Conservation (phyloP, 2,888 invertebrate species). For the Willowsia nigromaculata region DNA sequence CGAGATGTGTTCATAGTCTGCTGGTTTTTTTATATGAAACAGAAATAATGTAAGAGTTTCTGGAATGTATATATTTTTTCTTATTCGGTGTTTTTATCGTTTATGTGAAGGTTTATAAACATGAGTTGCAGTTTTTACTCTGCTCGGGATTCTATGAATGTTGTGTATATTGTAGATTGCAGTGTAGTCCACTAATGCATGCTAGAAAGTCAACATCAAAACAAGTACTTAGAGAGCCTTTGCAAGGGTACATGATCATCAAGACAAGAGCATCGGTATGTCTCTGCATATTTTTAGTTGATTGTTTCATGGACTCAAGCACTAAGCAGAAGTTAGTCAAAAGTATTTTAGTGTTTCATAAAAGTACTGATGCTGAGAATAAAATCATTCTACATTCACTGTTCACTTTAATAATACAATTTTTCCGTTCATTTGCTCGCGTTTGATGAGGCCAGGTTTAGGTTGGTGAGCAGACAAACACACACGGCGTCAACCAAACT, state of each 20-base stretch:
- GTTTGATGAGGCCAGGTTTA: no score
- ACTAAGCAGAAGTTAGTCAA: no score
- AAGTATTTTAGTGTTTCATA: no score
- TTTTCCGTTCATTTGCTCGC: neutral
- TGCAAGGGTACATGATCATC: neutral
- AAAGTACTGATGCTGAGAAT: neutral
- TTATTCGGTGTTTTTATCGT: neutral
- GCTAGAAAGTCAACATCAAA: neutral
- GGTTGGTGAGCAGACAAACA: no score
- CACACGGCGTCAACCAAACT: no score
- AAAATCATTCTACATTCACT: slow-evolving; percentile 9
- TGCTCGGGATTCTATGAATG: neutral
- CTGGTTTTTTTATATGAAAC: no score
- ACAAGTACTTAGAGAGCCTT: neutral
- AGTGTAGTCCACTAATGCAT: neutral
- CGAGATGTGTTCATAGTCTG: no score
- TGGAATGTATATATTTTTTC: no score
- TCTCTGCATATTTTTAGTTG: neutral
- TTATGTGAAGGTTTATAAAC: neutral
- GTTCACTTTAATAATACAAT: slow-evolving; percentile 25
- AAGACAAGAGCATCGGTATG: neutral
- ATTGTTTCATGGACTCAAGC: slow-evolving; percentile 26
- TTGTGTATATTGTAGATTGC: neutral
- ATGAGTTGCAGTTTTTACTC: neutral
- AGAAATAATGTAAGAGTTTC: no score